These are phyloP conservation scores for Crematogaster levior DNA, from an alignment of 2,888 invertebrate species.

Conservation along the genomic window DNA sequence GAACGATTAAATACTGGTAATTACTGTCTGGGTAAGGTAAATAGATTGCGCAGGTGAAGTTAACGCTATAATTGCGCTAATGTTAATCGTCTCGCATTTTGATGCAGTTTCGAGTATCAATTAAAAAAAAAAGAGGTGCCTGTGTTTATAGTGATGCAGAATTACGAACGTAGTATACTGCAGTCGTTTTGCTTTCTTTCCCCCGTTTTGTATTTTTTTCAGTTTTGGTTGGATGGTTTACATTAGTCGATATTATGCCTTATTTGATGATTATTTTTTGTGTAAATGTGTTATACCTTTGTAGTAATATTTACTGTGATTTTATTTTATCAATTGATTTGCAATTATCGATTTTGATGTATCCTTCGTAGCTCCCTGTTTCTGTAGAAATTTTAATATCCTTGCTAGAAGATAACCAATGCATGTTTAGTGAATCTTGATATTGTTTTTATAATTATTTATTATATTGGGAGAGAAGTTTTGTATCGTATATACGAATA, in stretches of 20 bases:
- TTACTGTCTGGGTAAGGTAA: conserved; percentile 32
- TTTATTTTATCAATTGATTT: conserved; percentile 33
- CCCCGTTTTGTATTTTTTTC: not conserved
- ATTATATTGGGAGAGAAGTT: not conserved
- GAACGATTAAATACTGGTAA: conserved; percentile 36
- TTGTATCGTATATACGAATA: conserved; percentile 16
- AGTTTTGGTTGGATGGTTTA: conserved; percentile 37
- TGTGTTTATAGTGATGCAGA: conserved; percentile 17
- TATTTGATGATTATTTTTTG: conserved; percentile 16
- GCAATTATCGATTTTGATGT: conserved; percentile 7
- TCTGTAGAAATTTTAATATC: conserved; percentile 22
- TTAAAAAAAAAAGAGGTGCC: conserved; percentile 9
- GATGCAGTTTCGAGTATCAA: not conserved
- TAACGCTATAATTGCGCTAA: conserved; percentile 12
- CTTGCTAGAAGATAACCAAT: conserved; percentile 36
- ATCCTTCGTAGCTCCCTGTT: not conserved
- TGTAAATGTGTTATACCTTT: conserved; percentile 5
- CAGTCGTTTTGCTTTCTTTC: conserved; percentile 36
- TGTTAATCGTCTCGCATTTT: not conserved
- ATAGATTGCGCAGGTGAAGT: conserved; percentile 19
- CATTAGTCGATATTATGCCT: not conserved
- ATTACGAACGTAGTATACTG: conserved; percentile 17
- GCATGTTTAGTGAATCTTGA: conserved; percentile 34
- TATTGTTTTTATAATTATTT: conserved; percentile 6
- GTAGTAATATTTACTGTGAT: conserved; percentile 43